phyloP scores from a whole-genome alignment of 2,888 invertebrate species.

The Orthonychiurus folsomi region DNA sequence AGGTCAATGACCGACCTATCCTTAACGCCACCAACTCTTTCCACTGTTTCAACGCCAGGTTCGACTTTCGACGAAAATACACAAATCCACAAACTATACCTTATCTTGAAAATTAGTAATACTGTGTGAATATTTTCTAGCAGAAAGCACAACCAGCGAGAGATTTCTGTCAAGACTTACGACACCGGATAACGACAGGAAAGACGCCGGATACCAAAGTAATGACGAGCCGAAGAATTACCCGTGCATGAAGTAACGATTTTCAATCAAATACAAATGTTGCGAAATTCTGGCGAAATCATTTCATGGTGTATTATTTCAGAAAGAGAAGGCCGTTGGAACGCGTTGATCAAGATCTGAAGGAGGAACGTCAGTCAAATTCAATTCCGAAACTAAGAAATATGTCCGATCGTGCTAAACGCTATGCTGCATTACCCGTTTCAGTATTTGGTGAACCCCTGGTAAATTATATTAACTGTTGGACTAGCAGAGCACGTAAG shows the following conservation, averaged over 20 bases:
- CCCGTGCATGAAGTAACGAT: conserved; percentile 37
- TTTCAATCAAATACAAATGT: too few species aligned
- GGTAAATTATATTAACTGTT: conserved; percentile 49
- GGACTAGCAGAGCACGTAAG: background rate
- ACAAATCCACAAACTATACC: too few species aligned
- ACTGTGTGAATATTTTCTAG: too few species aligned
- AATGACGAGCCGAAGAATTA: conserved; percentile 37
- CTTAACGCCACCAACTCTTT: conserved; percentile 32
- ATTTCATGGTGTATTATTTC: too few species aligned
- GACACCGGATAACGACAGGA: conserved; percentile 40
- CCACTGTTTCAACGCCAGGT: conserved; percentile 39
- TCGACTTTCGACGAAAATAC: too few species aligned
- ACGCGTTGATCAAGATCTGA: conserved; percentile 18
- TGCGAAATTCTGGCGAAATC: too few species aligned
- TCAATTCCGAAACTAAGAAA: conserved; percentile 32
- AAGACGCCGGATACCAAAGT: conserved; percentile 39
- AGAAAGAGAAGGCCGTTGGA: conserved; percentile 32
- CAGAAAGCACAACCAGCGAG: conserved; percentile 40
- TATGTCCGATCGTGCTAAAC: conserved; percentile 37
- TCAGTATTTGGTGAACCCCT: conserved; percentile 81
- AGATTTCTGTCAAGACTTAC: conserved; percentile 38
- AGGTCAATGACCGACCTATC: conserved; percentile 38
- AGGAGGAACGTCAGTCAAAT: conserved; percentile 31
- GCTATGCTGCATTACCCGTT: conserved; percentile 75
- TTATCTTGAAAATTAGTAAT: too few species aligned